Percentiles rank a stretch among this genome's conserved stretches.
Conservation (phyloP, 1,140 invertebrate genomes). For the Eurytemora carolleeae region DNA sequence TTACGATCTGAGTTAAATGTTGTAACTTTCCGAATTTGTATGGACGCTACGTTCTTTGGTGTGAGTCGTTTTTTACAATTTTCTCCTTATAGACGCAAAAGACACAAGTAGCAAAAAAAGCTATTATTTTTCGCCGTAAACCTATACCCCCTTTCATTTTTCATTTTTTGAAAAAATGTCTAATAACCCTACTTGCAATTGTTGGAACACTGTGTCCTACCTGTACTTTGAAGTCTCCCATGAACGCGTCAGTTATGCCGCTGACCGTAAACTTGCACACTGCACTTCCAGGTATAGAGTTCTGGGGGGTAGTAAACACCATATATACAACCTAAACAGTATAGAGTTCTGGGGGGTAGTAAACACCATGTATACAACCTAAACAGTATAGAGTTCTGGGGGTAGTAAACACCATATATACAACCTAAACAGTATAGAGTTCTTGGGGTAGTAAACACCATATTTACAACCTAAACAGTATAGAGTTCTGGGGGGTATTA, state of each 20-base stretch:
- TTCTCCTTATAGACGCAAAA: no score
- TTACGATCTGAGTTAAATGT: no score
- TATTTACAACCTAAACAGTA: no score
- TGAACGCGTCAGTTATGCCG: slow-evolving; percentile 68
- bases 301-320: slow-evolving; percentile 43
- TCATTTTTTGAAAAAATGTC: not conserved
- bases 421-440: not conserved
- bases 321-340: slow-evolving; percentile 59
- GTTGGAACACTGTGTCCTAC: not conserved
- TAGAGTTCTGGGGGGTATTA: slow-evolving; percentile 57
- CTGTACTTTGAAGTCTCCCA: slow-evolving; percentile 56
- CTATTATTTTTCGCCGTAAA: not conserved
- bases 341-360: slow-evolving; percentile 63
- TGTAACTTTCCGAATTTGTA: no score
- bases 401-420: not conserved
- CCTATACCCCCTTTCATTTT: not conserved
- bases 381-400: slow-evolving; percentile 73
- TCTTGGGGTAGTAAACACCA: not conserved
- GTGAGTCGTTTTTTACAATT: no score
- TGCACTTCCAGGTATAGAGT: slow-evolving; percentile 74
- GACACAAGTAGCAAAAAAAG: no score
- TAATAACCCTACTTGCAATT: not conserved
- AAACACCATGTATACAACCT: slow-evolving; percentile 47
- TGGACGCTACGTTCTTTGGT: no score
- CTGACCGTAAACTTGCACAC: slow-evolving; percentile 81